A percentile compares a stretch with the other conserved stretches of the same genome.
Conservation (phyloP, 2,113 vertebrate genomes). For the Chloebia gouldiae region DNA sequence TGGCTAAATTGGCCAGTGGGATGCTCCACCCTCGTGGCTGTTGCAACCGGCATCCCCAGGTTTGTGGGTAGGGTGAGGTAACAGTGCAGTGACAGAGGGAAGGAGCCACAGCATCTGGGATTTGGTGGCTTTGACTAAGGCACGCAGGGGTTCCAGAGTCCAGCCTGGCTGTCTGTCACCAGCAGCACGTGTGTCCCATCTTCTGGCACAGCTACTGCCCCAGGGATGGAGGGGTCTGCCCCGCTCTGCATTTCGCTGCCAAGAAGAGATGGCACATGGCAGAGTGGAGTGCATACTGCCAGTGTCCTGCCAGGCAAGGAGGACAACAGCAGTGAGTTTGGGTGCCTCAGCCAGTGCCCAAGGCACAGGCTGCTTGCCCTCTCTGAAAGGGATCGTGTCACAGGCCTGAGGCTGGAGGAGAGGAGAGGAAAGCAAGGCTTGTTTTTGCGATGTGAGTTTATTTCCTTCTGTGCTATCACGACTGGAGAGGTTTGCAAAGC, state of each 20-base stretch:
- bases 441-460: not conserved
- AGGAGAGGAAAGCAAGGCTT: not conserved
- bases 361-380: not conserved
- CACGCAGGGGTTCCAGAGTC: rapidly evolving
- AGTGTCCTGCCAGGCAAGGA: not conserved
- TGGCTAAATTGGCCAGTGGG: rapidly evolving
- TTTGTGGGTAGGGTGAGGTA: not conserved
- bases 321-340: not conserved
- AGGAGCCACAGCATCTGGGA: not conserved
- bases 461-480: not conserved
- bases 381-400: not conserved
- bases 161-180: not conserved
- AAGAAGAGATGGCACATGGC: not conserved
- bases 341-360: not conserved
- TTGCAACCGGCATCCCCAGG: rapidly evolving
- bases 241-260: not conserved
- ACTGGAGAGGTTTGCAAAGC: not conserved
- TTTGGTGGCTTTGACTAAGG: rapidly evolving
- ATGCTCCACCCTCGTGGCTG: not conserved
- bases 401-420: not conserved
- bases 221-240: not conserved
- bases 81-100: rapidly evolving
- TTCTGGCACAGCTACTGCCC: not conserved
- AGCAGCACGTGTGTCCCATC: rapidly evolving
- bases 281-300: rapidly evolving